Base-by-base conservation (phyloP, 2,888 invertebrate genomes). In the Odontomyia ornata region DNA sequence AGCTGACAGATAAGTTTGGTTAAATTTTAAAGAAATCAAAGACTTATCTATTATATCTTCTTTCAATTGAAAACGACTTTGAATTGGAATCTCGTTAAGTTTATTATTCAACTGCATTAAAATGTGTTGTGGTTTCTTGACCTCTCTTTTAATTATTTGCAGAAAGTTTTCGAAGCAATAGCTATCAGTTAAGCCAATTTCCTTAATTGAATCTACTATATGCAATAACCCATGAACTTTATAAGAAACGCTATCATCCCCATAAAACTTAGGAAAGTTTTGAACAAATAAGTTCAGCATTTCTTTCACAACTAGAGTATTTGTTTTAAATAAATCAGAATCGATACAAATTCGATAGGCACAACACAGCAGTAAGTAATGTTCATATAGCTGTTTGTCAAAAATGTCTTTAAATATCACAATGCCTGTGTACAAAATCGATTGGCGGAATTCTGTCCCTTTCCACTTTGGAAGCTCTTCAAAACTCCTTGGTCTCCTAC, bases 181-280 rank as follows among this genome's bases (percentile, higher is more conserved):
- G n/a, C 65, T 79, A 76, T 43, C 77, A n/a, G n/a, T n/a, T n/a
- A n/a, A n/a, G n/a, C n/a, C n/a, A n/a, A n/a, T n/a, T n/a, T n/a
- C n/a, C n/a, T n/a, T n/a, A n/a, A n/a, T 36, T 62, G 56, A 73
- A 5, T 78, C 77, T 5, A 65, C n/a, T 30, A 77, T 1, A 79
- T 80, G 80, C 9, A 80, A 43, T n/a, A 80, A 62, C 46, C 72
- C 75, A 69, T 79, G 79, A 1, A 79, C 78, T n/a, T 77, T 79
- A 52, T 77, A 79, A 11, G 75, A 72, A 23, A 79, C 76, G 52
- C 77, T 77, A 27, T 79, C 78, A 4, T 77, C 56, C 9, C 64
- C 79, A 76, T 78, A 80, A 60, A 79, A 62, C 77, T 76, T 25
- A 30, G 77, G 76, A 64, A 77, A 78, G 30, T 77, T 71, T 47